phyloP scores from a whole-genome alignment of 2,888 invertebrate genomes.

The Cetonia aurata region DNA sequence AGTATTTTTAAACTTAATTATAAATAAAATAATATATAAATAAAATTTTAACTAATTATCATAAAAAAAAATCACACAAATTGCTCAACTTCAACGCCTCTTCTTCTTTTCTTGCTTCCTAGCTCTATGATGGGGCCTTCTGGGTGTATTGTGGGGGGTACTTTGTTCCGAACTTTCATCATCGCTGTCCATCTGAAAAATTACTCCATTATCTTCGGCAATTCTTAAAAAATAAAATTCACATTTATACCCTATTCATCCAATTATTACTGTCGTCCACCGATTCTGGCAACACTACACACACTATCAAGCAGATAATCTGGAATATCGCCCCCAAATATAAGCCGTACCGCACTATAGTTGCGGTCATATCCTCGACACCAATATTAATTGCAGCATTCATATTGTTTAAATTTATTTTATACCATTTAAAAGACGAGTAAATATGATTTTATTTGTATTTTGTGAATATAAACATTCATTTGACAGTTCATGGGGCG shows the following conservation, averaged over 20 bases:
- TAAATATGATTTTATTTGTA: not conserved
- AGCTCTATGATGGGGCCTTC: conserved; percentile 73
- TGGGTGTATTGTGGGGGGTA: conserved; percentile 78
- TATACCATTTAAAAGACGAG: not conserved
- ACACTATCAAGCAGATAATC: conserved; percentile 84
- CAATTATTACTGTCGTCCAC: conserved; percentile 66
- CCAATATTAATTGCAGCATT: conserved; percentile 69
- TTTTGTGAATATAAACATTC: no score
- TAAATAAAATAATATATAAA: no score
- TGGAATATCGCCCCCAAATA: conserved; percentile 92
- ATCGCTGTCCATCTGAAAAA: conserved; percentile 73
- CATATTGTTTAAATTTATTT: conserved; percentile 56
- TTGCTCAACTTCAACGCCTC: conserved; percentile 68
- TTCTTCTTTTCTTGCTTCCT: conserved; percentile 81
- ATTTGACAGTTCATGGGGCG: no score
- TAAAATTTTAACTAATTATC: no score
- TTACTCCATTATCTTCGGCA: not conserved
- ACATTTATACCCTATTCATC: conserved; percentile 67
- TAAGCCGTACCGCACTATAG: conserved; percentile 82
- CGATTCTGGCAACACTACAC: conserved; percentile 80
- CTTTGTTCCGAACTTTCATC: conserved; percentile 81
- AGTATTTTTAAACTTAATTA: no score
- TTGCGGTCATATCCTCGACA: conserved; percentile 79
- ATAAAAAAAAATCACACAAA: no score
- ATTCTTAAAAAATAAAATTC: conserved; percentile 8